Evolutionary conservation across 2,797 vertebrate genomes (phyloP), one percentile per base, ranked within the genome.

Genomic region (Pantherophis alleghaniensis): DNA sequence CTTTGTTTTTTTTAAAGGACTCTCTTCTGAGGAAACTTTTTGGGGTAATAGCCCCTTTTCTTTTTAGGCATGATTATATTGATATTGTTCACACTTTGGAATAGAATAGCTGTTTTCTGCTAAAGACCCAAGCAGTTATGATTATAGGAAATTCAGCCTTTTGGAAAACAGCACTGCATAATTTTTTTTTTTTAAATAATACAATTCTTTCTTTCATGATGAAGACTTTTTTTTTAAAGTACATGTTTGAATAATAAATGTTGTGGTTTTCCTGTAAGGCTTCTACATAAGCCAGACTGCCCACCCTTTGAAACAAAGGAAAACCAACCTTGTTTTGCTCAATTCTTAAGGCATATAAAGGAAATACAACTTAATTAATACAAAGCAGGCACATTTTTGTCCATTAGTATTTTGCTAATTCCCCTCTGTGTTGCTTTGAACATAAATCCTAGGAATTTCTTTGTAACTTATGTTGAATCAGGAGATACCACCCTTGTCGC

Each of bases 401-500:
- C 57, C 47, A 91, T 53, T 86, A 20, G 63, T 63, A 32, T 59
- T n/a, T 79, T 12, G 26, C 42, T 89, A 93, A 93, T 91, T 91
- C 90, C 24, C 18, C 28, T 83, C 47, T 57, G 24, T 89, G 86
- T 66, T 91, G 51, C 69, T 51, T 83, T 63, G 87, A 59, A 91
- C 69, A 93, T 93, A 89, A 91, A 89, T 86, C 93, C 91, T 89
- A 32, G 69, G 93, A 88, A 93, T 86, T 91, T 86, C 57, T 91
- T 93, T 93, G 90, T 93, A 86, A 74, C 32, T 89, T 56, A 79
- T 89, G 57, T 91, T 89, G 87, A 91, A 93, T 91, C 87, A 91
- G 9, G 87, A 86, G 87, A 91, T 89, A 24, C 93, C 93, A 91
- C 93, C 93, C 90, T 89, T 93, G 93, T 91, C 86, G 90, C 69